Conservation (phyloP, 1,140 invertebrate species). For the Asobara japonica region DNA sequence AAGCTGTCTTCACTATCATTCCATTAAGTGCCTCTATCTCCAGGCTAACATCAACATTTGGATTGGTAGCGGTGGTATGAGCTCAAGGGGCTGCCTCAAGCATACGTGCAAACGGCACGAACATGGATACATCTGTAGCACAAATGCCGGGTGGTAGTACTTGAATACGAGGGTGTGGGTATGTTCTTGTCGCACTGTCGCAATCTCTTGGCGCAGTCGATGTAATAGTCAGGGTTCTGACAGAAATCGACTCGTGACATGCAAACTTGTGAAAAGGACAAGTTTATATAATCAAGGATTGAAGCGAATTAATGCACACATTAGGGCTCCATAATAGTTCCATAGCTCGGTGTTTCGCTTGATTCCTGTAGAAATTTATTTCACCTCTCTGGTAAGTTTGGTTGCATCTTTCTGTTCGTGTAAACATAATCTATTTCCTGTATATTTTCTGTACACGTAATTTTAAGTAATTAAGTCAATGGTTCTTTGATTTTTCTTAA, state of each 20-base stretch:
- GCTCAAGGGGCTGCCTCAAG: background rate
- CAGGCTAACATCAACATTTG: background rate
- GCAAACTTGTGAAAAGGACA: slow-evolving; percentile 48
- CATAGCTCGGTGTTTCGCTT: too few relatives aligned
- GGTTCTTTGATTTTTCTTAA: too few relatives aligned
- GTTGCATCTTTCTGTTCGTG: too few relatives aligned
- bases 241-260: slow-evolving; percentile 62
- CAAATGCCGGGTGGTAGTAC: background rate
- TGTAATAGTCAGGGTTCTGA: slow-evolving; percentile 64
- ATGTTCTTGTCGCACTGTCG: slow-evolving; percentile 59
- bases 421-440: too few relatives aligned
- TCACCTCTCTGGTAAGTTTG: too few relatives aligned
- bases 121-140: background rate
- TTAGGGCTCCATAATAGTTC: too few relatives aligned
- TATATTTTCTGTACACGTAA: too few relatives aligned
- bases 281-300: too few relatives aligned
- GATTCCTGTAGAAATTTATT: too few relatives aligned
- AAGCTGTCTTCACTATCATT: background rate
- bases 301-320: too few relatives aligned
- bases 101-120: background rate
- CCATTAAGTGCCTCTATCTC: background rate
- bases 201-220: slow-evolving; percentile 59
- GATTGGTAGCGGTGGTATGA: background rate
- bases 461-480: too few relatives aligned
- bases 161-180: slow-evolving; percentile 45